Base-by-base conservation (phyloP, 2,113 vertebrate genomes). In the Himantopus leucocephalus region DNA sequence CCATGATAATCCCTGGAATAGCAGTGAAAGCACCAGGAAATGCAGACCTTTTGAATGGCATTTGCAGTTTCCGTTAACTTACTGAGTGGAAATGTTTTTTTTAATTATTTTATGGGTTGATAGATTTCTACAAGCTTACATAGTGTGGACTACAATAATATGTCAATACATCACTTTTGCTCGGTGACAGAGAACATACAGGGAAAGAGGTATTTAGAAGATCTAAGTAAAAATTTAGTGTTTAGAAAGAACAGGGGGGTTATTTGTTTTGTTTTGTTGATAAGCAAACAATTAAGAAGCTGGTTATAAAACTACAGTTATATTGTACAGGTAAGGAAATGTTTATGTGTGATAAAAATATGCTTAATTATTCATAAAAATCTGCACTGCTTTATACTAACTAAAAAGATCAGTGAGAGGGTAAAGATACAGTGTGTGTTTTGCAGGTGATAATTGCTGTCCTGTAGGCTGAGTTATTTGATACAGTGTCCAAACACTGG, bases 101-200 rank as follows among this genome's bases (percentile, higher is more conserved):
- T 55, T 32, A 41, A 19, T 52, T 89, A 48, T n/a, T 84, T 86
- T 75, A 59, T 48, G 35, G 10, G 2, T 32, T 39, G 24, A 53
- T 14, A 81, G 14, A 53, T 75, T 78, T 78, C n/a, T 52, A 23
- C 22, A 60, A 58, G 41, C 22, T 24, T 70, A 59, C 7, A 8
- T 32, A 43, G 6, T 3, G 0, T 32, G 9, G 19, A 29, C 8
- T 35, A 39, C 1, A 0, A 21, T 53, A 60, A 78, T 35, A 53
- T 37, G 10, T 4, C 22, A 66, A 30, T 41, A n/a, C 19, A 55
- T 45, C 24, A 32, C 12, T 62, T 84, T 52, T 78, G 30, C 26
- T 75, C 23, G 35, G 12, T 76, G 22, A 8, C 21, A 72, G 30
- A 60, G 5, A 53, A 48, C 12, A 73, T 26, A 47, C 3, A n/a